Evolutionary conservation across 1,140 invertebrate species (phyloP), one percentile per base, ranked within the genome.

Genomic region (Diorhabda elongata): DNA sequence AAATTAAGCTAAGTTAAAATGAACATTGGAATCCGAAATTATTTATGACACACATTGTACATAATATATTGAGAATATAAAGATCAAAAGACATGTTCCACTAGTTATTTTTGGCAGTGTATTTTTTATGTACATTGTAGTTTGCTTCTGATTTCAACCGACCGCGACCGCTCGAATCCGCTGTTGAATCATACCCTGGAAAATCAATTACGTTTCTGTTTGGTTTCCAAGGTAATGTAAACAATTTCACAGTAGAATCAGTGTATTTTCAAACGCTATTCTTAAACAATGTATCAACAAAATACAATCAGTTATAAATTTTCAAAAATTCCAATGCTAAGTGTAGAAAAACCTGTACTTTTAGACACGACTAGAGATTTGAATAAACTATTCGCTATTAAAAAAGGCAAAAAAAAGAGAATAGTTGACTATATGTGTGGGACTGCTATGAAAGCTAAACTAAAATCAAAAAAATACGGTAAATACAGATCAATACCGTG

Each of bases 391-490:
- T 72, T 72, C 45, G 45, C 67, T 58, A 41, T 69, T 1, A 69
- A 61, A 41, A 41, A 11, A 5, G 4, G 42, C 5, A 69, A 61
- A 64, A 57, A 68, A 42, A 47, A 66, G 52, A 66, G 65, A 26
- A 73, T 73, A 47, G 71, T 69, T 9, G 72, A 71, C 3, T 69
- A 71, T 56, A 73, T 73, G 64, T 71, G 69, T 44, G 60, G 66
- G 58, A 69, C 68, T 47, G 69, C 71, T 44, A 44, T 67, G 7
- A 69, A 69, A 67, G 69, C 72, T 3, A 73, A 69, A 57, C n/a
- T 73, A 7, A 69, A 7, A 42, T 61, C 64, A 3, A 44, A 44
- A 9, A 58, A 61, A 57, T 43, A 44, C n/a, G 60, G 47, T 3
- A n/a, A 59, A 42, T 47, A 47, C 44, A 11, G 44, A 4, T 8